Percentiles rank a stretch among this genome's conserved stretches.
These are phyloP conservation scores for Periophthalmodon schlosseri DNA, from an alignment of 2,113 vertebrate species.

Conservation along the genomic window DNA sequence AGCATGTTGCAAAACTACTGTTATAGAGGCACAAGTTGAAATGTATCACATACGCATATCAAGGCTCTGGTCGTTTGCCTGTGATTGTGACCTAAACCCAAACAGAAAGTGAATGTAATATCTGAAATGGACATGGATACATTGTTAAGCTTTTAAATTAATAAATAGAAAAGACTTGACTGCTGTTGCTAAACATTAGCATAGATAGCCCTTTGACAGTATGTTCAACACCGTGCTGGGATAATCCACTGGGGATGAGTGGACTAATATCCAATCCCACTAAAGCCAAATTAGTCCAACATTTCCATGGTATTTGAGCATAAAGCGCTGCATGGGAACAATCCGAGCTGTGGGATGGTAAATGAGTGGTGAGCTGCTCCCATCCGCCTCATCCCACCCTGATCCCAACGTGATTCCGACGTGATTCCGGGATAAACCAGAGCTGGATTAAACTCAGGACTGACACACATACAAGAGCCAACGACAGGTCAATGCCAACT, in stretches of 20 bases:
- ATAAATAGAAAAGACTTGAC: slow-evolving; percentile 7
- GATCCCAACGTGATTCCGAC: neutral
- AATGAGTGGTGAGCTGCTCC: slow-evolving; percentile 67
- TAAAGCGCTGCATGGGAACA: slow-evolving; percentile 53
- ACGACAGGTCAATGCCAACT: slow-evolving; percentile 60
- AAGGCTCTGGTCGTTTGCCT: no score
- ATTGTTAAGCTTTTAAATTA: neutral
- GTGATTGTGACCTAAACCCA: no score
- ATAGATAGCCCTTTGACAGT: slow-evolving; percentile 26
- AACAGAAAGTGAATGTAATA: neutral
- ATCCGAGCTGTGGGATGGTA: slow-evolving; percentile 67
- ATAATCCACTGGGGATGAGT: slow-evolving; percentile 70
- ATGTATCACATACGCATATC: no score
- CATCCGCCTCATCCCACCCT: slow-evolving; percentile 47
- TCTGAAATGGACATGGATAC: neutral
- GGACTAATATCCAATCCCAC: slow-evolving; percentile 74
- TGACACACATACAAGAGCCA: slow-evolving; percentile 64
- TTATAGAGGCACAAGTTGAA: no score
- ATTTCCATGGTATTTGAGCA: slow-evolving; percentile 69
- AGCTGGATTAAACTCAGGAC: slow-evolving; percentile 62
- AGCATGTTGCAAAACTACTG: no score
- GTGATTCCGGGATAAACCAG: slow-evolving; percentile 68
- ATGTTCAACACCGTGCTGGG: slow-evolving; percentile 48
- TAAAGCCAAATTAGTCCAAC: slow-evolving; percentile 77
- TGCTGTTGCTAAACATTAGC: slow-evolving; percentile 4